Percentiles rank a stretch among this genome's conserved stretches.
These are phyloP conservation scores for Calycopis cecrops DNA, from an alignment of 1,140 invertebrate genomes.

Conservation along the genomic window DNA sequence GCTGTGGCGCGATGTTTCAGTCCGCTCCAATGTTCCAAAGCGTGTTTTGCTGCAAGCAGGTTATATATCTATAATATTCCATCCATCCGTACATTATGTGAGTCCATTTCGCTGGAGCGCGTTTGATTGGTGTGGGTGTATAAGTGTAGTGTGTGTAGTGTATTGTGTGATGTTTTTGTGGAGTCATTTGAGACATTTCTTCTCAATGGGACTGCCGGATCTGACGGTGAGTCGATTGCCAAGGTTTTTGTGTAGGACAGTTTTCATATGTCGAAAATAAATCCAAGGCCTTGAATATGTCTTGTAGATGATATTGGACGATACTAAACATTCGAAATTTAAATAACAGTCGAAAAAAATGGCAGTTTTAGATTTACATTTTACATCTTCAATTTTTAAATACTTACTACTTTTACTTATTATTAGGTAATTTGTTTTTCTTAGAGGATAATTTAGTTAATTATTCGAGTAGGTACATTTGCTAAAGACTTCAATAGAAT, in stretches of 20 bases:
- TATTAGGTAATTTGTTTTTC: too few species aligned
- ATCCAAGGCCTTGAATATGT: conserved; percentile 3
- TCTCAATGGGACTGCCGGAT: conserved; percentile 62
- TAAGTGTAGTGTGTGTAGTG: conserved; percentile 16
- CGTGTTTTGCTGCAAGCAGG: conserved; percentile 67
- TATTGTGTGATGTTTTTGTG: conserved; percentile 58
- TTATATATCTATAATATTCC: conserved; percentile 25
- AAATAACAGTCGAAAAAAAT: too few species aligned
- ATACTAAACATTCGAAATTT: too few species aligned
- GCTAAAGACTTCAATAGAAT: too few species aligned
- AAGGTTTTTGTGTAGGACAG: background rate
- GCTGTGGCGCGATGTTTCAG: conserved; percentile 33
- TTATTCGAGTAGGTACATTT: too few species aligned
- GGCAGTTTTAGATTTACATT: too few species aligned
- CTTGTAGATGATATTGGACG: too few species aligned
- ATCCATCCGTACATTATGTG: conserved; percentile 22
- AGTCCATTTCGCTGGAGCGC: conserved; percentile 26
- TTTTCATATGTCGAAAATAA: conserved; percentile 1
- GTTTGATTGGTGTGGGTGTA: conserved; percentile 26
- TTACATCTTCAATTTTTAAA: too few species aligned
- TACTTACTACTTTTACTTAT: too few species aligned
- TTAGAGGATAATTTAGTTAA: too few species aligned
- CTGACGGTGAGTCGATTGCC: conserved; percentile 51
- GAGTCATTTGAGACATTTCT: conserved; percentile 42
- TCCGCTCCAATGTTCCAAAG: conserved; percentile 53